Conservation (phyloP, 2,797 vertebrate genomes). For the Tokudaia muenninki region DNA sequence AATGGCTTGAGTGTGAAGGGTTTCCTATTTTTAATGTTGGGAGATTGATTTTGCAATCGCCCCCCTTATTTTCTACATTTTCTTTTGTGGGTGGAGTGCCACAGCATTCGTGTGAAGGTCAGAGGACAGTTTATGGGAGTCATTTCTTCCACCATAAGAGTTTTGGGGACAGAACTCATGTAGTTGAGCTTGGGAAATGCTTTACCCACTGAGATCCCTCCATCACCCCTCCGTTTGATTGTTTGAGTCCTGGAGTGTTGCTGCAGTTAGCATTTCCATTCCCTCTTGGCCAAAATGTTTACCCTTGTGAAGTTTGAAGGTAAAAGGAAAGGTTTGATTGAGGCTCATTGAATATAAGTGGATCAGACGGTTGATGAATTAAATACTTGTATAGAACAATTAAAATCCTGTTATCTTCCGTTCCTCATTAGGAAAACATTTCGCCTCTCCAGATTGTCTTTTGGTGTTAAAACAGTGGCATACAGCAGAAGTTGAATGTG, state of each 20-base stretch:
- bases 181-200: neutral
- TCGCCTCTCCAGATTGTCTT: neutral
- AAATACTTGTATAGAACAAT: neutral
- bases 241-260: neutral
- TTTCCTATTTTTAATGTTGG: conserved; percentile 34
- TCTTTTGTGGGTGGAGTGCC: neutral
- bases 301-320: neutral
- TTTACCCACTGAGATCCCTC: neutral
- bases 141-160: neutral
- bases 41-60: neutral
- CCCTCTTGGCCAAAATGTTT: conserved; percentile 30
- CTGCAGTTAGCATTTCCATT: conserved; percentile 27
- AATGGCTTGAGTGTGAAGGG: neutral
- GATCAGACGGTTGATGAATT: neutral
- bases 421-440: neutral
- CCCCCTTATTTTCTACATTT: neutral
- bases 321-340: conserved; percentile 3
- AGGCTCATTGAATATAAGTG: neutral
- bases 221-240: neutral
- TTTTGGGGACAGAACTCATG: neutral
- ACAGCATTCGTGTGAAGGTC: neutral
- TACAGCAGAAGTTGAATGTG: neutral
- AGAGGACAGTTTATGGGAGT: neutral
- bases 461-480: neutral
- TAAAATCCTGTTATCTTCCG: neutral